Percentiles rank a stretch among this genome's conserved stretches.
These are phyloP conservation scores for Chymomyza caudatula DNA, from an alignment of 2,888 invertebrate genomes.

Conservation along the genomic window DNA sequence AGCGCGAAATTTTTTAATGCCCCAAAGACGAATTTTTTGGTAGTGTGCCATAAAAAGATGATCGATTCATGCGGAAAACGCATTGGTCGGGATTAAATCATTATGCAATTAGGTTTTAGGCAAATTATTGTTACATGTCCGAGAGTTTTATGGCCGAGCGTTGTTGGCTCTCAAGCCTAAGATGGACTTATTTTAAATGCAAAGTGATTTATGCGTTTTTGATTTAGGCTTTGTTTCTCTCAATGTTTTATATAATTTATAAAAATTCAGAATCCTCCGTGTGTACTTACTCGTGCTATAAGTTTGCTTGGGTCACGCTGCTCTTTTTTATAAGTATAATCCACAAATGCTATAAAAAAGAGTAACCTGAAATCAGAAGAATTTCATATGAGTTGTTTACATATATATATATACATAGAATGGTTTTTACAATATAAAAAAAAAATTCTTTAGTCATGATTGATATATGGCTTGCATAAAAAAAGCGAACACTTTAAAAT, in stretches of 20 bases:
- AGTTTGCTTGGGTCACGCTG: background rate
- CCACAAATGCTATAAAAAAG: constrained; percentile 43
- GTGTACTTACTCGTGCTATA: constrained; percentile 14
- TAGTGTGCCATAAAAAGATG: constrained; percentile 42
- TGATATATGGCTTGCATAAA: background rate
- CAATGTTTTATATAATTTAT: constrained; percentile 22
- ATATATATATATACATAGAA: background rate
- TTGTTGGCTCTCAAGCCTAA: constrained; percentile 25
- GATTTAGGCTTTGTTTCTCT: constrained; percentile 22
- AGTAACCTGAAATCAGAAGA: constrained; percentile 10
- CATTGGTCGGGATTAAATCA: constrained; percentile 53
- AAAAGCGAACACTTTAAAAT: background rate
- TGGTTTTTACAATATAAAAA: background rate
- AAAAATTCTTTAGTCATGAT: background rate
- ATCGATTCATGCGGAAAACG: constrained; percentile 60
- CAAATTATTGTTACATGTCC: constrained; percentile 28
- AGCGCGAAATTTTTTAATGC: constrained; percentile 32
- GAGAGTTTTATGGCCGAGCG: constrained; percentile 28
- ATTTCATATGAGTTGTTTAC: background rate
- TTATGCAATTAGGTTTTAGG: constrained; percentile 57
- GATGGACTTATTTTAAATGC: constrained; percentile 48
- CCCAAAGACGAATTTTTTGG: background rate
- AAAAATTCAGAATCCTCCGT: background rate
- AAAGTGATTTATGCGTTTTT: constrained; percentile 48
- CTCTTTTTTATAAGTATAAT: constrained; percentile 54